Percentiles rank a stretch among this genome's conserved stretches.
These are phyloP conservation scores for Ibidorhyncha struthersii DNA, from an alignment of 2,113 vertebrate species.

Conservation along the genomic window DNA sequence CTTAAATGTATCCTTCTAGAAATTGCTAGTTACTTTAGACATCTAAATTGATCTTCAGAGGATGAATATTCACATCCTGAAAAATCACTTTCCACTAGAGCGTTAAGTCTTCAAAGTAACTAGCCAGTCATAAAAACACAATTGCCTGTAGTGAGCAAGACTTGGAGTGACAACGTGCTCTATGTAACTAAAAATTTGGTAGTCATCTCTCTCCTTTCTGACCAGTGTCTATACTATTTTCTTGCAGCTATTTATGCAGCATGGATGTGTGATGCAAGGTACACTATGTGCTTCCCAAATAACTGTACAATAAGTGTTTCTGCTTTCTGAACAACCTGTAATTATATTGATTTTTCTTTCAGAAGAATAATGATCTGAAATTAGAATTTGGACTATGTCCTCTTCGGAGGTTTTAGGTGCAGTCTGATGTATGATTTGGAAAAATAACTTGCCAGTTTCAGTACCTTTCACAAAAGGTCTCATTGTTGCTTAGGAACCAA, in stretches of 20 bases:
- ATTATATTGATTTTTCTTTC: not conserved
- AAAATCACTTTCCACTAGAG: not conserved
- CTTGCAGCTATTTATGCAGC: not conserved
- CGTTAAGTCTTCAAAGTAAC: not conserved
- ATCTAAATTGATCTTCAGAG: not conserved
- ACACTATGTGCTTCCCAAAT: not conserved
- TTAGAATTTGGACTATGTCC: not conserved
- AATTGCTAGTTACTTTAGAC: not conserved
- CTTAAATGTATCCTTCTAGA: not conserved
- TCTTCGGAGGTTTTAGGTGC: not conserved
- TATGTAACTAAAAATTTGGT: not conserved
- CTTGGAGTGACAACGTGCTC: not conserved
- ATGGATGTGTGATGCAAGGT: not conserved
- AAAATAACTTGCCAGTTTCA: not conserved
- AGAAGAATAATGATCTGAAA: not conserved
- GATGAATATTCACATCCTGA: not conserved
- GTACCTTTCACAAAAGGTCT: not conserved
- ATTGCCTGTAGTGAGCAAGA: not conserved
- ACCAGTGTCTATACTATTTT: not conserved
- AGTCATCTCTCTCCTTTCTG: not conserved
- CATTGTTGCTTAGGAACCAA: not conserved
- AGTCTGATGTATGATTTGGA: not conserved
- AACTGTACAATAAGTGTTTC: not conserved
- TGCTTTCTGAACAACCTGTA: not conserved
- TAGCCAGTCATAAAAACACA: not conserved